Base-by-base conservation (phyloP, 2,797 vertebrate species). In the Lagodon rhomboides region DNA sequence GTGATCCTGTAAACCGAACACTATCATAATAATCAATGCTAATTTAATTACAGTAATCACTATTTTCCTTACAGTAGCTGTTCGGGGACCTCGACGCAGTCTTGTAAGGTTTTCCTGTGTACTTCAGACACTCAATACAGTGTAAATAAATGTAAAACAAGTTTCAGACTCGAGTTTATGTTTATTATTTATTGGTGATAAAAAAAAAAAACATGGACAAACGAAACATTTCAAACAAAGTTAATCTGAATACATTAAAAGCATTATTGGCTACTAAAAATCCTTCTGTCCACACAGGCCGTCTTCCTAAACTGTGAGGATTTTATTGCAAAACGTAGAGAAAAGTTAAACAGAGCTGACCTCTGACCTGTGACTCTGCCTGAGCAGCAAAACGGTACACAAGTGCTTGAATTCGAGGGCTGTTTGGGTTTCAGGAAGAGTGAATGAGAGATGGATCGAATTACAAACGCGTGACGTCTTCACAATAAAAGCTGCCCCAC, bases 61-160 rank as follows among this genome's bases (percentile, higher is more conserved):
- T 84, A 61, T 75, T 67, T 63, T 3, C 49, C 65, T 50, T 51
- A 0, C 68, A 47, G 30, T 79, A 81, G 68, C 68, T 56, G 58
- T 83, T 68, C 80, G 61, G 85, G n/a, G 86, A 87, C 87, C 60
- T 76, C 38, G 54, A 84, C 76, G 65, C 84, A 78, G 74, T 79
- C 86, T 87, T 79, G 79, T 69, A 6, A 79, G 73, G 75, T 88
- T 93, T 83, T 86, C 84, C 83, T 93, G 85, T 95, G 88, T 92
- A 92, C 80, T 76, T 53, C 68, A 65, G 80, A 91, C 67, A 53
- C 66, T 85, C 86, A 76, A 63, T 81, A 85, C 83, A 83, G 61
- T 92, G 87, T 93, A 91, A 94, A 94, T 94, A 93, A 90, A 93
- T 79, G 84, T 85, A 23, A 65, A 74, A 88, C 71, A 88, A 43